Base-by-base conservation (phyloP, 2,113 vertebrate species). In the Elaphurus davidianus region DNA sequence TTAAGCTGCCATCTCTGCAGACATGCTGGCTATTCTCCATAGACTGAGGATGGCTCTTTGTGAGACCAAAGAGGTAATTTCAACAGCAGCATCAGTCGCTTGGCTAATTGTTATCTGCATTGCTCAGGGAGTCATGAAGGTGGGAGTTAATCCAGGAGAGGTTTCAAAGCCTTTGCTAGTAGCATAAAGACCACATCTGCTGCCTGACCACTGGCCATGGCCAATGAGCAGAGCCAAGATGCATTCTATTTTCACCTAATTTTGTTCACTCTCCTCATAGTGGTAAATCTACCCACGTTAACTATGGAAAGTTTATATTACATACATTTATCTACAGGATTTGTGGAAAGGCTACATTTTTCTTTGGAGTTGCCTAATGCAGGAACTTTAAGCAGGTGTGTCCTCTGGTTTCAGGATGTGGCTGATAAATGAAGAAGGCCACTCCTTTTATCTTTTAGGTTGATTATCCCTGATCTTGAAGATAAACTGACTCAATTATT, bases 171-270 rank as follows among this genome's bases (percentile, higher is more conserved):
- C 86, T 97, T 82, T 91, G 47, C 25, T 97, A 92, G 97, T 59
- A 57, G 94, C 93, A 98, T 93, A 98, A 97, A 98, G 97, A 97
- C 55, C 93, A 97, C 94, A 97, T 95, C 96, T 97, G 96, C 82
- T 97, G 59, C 30, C 98, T 98, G 98, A 50, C 59, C 97, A 57
- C 67, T 30, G 88, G 97, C 91, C 27, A 21, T 4, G 84, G 93
- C 89, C 96, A 98, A 86, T 0, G 50, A 96, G 54, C 74, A 84
- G 17, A 33, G 96, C 96, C 95, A 95, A 97, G 52, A 52, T 4
- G 7, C 33, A 36, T 82, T 97, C 74, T 86, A 30, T 95, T 92
- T 96, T 89, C 81, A 71, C 62, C 97, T 52, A 36, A 85, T 90
- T 90, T 81, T 95, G 84, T 76, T 97, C 89, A 62, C 27, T 97